phyloP scores from a whole-genome alignment of 1,140 invertebrate genomes.

The Calephelis virginiensis region DNA sequence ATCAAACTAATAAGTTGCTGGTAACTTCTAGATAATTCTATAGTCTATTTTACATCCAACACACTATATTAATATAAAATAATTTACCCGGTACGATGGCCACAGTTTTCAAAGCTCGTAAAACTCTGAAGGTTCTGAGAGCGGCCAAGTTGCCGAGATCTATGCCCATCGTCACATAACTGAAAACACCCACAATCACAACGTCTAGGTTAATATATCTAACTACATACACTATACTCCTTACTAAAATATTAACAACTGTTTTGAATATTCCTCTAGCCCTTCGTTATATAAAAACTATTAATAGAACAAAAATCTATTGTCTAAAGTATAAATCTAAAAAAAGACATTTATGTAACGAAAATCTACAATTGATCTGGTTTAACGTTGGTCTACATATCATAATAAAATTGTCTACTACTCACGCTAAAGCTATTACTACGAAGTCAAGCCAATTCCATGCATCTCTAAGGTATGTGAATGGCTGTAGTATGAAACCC shows the following conservation, averaged over 20 bases:
- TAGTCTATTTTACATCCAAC: constrained; percentile 13
- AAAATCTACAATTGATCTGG: constrained; percentile 60
- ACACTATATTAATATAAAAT: constrained; percentile 34
- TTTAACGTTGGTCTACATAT: constrained; percentile 57
- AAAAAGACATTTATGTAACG: constrained; percentile 50
- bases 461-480: constrained; percentile 99
- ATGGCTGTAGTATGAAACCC: constrained; percentile 98
- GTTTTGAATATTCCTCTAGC: constrained; percentile 3
- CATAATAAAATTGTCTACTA: constrained; percentile 79
- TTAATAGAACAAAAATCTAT: constrained; percentile 32
- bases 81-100: constrained; percentile 98
- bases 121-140: constrained; percentile 98
- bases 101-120: constrained; percentile 99
- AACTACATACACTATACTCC: constrained; percentile 40
- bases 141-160: constrained; percentile 98
- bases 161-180: constrained; percentile 99
- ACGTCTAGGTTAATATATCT: constrained; percentile 68
- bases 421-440: constrained; percentile 99
- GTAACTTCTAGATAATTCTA: constrained; percentile 15
- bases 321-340: constrained; percentile 47
- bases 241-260: constrained; percentile 16
- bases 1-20: constrained; percentile 7
- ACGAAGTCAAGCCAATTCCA: constrained; percentile 99
- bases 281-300: constrained; percentile 21
- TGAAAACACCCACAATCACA: constrained; percentile 80